These are phyloP conservation scores for Pampus argenteus DNA, from an alignment of 2,797 vertebrate genomes.

Conservation along the genomic window DNA sequence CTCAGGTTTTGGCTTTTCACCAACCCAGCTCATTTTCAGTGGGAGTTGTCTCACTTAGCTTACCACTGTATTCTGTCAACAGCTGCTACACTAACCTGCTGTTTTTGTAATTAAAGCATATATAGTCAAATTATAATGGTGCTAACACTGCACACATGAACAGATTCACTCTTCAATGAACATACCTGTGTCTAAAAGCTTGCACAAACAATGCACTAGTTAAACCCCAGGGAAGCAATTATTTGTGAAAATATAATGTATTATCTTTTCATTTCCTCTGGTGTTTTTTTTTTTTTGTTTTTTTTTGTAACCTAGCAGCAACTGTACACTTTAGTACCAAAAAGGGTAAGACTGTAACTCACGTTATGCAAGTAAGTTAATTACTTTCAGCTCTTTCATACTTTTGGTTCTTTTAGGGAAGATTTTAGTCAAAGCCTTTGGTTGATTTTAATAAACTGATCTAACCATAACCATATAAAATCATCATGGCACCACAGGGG, in stretches of 20 bases:
- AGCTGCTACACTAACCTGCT: constrained; percentile 58
- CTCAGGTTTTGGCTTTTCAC: constrained; percentile 70
- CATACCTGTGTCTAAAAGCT: constrained; percentile 2
- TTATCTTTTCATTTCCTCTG: not conserved
- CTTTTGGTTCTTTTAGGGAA: not conserved
- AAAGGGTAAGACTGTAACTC: not conserved
- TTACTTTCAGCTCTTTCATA: not conserved
- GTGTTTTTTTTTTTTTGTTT: too few relatives aligned
- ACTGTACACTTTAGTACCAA: not conserved
- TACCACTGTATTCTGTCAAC: constrained; percentile 58
- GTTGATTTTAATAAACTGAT: not conserved
- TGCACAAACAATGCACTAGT: constrained; percentile 10
- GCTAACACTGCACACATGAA: constrained; percentile 31
- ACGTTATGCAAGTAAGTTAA: not conserved
- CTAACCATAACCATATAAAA: not conserved
- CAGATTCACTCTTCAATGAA: constrained; percentile 31
- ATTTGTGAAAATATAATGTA: not conserved
- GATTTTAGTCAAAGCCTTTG: not conserved
- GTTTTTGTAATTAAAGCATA: constrained; percentile 60
- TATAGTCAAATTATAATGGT: constrained; percentile 35
- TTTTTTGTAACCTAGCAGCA: not conserved
- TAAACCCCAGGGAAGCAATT: not conserved
- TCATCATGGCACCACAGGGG: constrained; percentile 7
- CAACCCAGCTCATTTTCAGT: constrained; percentile 64
- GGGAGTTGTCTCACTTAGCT: constrained; percentile 49